Conservation (phyloP, 2,797 vertebrate genomes). For the Moxostoma hubbsi region DNA sequence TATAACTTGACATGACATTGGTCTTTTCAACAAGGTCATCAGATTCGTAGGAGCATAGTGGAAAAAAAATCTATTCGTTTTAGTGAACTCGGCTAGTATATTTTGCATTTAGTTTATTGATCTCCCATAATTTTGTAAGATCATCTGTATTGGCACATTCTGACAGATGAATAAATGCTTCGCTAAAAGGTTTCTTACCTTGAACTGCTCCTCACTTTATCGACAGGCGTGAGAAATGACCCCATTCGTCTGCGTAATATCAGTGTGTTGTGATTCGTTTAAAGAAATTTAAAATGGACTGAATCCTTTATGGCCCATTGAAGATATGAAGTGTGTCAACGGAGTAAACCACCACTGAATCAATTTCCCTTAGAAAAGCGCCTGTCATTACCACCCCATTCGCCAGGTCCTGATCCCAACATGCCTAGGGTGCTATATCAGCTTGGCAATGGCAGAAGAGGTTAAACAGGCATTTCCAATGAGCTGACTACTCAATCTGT, state of each 20-base stretch:
- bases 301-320: slow-evolving; percentile 23
- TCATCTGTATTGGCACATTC: neutral
- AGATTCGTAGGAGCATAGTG: neutral
- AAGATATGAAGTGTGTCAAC: slow-evolving; percentile 37
- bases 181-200: slow-evolving; percentile 25
- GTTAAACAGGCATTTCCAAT: slow-evolving; percentile 43
- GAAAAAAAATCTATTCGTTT: neutral
- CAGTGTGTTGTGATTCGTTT: slow-evolving; percentile 15
- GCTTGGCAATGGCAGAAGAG: slow-evolving; percentile 33
- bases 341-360: slow-evolving; percentile 9
- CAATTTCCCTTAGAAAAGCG: slow-evolving; percentile 30
- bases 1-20: too few relatives aligned
- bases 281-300: neutral
- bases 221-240: slow-evolving; percentile 37
- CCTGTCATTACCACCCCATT: slow-evolving; percentile 25
- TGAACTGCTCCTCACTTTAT: slow-evolving; percentile 29
- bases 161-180: slow-evolving; percentile 17
- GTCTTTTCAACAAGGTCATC: neutral
- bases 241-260: neutral
- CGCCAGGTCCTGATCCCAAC: slow-evolving; percentile 20
- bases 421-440: slow-evolving; percentile 13
- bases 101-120: slow-evolving; percentile 23
- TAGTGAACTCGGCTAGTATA: neutral
- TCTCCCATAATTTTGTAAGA: slow-evolving; percentile 12
- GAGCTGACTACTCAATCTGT: slow-evolving; percentile 25